Percentiles rank a stretch among this genome's conserved stretches.
Evolutionary conservation across 2,113 vertebrate genomes (phyloP).

Genomic region (Protobothrops flavoviridis): DNA sequence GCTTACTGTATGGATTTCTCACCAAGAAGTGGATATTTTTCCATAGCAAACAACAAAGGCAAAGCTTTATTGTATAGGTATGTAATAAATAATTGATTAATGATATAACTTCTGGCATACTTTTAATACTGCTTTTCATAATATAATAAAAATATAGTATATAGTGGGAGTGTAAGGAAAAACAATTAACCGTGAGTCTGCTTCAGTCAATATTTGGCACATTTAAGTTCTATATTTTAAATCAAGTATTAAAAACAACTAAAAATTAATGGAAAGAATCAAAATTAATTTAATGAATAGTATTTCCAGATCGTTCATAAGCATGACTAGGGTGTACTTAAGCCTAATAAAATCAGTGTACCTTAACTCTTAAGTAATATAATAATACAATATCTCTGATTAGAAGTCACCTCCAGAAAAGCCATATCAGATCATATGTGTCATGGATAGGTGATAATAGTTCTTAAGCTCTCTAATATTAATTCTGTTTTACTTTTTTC

Average conservation of each 20-base stretch:
- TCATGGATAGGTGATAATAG: background rate
- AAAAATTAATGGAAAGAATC: background rate
- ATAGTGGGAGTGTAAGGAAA: background rate
- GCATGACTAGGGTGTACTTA: background rate
- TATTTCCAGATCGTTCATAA: background rate
- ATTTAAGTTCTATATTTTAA: background rate
- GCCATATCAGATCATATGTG: background rate
- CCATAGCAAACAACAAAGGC: slow-evolving; percentile 90
- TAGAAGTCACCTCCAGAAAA: background rate
- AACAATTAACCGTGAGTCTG: background rate
- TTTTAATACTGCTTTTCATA: background rate
- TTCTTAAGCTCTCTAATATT: background rate
- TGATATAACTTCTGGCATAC: background rate
- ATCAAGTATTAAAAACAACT: background rate
- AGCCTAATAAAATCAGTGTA: background rate
- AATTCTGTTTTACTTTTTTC: slow-evolving; percentile 25
- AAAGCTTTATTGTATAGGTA: slow-evolving; percentile 89
- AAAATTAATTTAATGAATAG: background rate
- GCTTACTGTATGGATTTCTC: slow-evolving; percentile 87
- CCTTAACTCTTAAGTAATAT: background rate
- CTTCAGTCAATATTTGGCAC: background rate
- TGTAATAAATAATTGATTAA: slow-evolving; percentile 26
- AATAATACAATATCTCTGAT: background rate
- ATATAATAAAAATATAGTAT: background rate
- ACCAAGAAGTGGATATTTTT: slow-evolving; percentile 92